phyloP scores from a whole-genome alignment of 2,888 invertebrate species.

The Hirtodrosophila histrioides region DNA sequence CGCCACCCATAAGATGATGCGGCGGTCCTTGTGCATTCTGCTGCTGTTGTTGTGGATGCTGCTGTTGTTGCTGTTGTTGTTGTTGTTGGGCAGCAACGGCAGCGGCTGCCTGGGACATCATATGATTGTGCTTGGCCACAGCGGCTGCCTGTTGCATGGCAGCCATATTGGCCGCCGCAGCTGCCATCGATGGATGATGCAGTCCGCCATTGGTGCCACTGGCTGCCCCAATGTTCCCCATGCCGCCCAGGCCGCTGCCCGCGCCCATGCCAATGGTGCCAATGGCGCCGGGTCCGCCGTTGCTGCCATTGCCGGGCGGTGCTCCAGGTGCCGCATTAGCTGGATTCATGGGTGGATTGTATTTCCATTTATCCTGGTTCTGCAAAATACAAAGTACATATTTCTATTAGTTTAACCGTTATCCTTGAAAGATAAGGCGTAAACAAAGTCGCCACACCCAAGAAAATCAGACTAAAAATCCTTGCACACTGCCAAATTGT shows the following conservation, averaged over 20 bases:
- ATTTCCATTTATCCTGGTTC: slow-evolving; percentile 95
- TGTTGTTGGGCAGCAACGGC: slow-evolving; percentile 83
- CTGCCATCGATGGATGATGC: slow-evolving; percentile 81
- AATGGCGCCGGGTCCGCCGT: slow-evolving; percentile 84
- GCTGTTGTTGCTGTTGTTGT: slow-evolving; percentile 85
- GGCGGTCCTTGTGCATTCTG: slow-evolving; percentile 85
- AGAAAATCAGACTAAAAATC: neutral
- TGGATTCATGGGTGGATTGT: slow-evolving; percentile 86
- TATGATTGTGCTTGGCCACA: slow-evolving; percentile 82
- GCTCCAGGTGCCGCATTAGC: slow-evolving; percentile 85
- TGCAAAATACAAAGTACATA: slow-evolving; percentile 84
- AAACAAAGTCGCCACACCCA: too few relatives aligned
- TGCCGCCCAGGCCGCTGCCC: slow-evolving; percentile 80
- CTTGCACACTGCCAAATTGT: slow-evolving; percentile 1
- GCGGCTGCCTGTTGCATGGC: slow-evolving; percentile 83
- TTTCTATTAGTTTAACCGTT: neutral
- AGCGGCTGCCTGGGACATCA: slow-evolving; percentile 83
- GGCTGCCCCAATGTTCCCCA: slow-evolving; percentile 77
- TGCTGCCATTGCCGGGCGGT: slow-evolving; percentile 83
- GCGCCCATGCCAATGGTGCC: slow-evolving; percentile 84
- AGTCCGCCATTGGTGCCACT: slow-evolving; percentile 82
- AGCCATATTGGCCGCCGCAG: slow-evolving; percentile 81
- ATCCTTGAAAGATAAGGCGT: neutral
- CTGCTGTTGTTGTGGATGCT: slow-evolving; percentile 85
- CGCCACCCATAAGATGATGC: slow-evolving; percentile 84